A percentile compares a stretch with the other conserved stretches of the same genome.
Conservation (phyloP, 2,888 invertebrate species). For the Mimumesa dahlbomi region DNA sequence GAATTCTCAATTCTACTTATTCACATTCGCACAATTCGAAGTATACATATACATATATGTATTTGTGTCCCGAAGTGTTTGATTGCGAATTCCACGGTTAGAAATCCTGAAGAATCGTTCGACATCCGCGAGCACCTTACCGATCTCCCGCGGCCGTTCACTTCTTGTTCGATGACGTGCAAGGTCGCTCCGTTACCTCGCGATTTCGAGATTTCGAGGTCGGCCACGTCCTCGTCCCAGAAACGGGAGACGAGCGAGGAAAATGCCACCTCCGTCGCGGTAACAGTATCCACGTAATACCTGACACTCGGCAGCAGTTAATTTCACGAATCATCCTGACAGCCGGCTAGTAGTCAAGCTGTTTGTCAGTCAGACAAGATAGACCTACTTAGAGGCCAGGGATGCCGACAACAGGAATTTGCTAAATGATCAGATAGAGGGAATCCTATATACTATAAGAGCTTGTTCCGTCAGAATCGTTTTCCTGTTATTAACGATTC, state of each 20-base stretch:
- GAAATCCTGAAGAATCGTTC: too few relatives aligned
- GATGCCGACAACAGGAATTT: too few relatives aligned
- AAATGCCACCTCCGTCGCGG: slow-evolving; percentile 20
- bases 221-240: slow-evolving; percentile 61
- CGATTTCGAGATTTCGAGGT: slow-evolving; percentile 67
- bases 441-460: too few relatives aligned
- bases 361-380: slow-evolving; percentile 21
- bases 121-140: too few relatives aligned
- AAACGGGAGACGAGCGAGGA: slow-evolving; percentile 43
- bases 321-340: slow-evolving; percentile 51
- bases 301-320: slow-evolving; percentile 46
- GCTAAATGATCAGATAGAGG: too few relatives aligned
- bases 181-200: slow-evolving; percentile 69
- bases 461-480: too few relatives aligned
- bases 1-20: too few relatives aligned
- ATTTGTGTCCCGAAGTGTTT: too few relatives aligned
- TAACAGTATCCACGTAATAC: slow-evolving; percentile 57
- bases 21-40: too few relatives aligned
- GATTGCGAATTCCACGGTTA: too few relatives aligned
- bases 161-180: slow-evolving; percentile 55
- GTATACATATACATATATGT: too few relatives aligned
- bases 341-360: slow-evolving; percentile 21
- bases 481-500: too few relatives aligned
- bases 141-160: slow-evolving; percentile 55
- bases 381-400: slow-evolving; percentile 45